These are phyloP conservation scores for Laspeyria flexula DNA, from an alignment of 2,888 invertebrate species.

Conservation along the genomic window DNA sequence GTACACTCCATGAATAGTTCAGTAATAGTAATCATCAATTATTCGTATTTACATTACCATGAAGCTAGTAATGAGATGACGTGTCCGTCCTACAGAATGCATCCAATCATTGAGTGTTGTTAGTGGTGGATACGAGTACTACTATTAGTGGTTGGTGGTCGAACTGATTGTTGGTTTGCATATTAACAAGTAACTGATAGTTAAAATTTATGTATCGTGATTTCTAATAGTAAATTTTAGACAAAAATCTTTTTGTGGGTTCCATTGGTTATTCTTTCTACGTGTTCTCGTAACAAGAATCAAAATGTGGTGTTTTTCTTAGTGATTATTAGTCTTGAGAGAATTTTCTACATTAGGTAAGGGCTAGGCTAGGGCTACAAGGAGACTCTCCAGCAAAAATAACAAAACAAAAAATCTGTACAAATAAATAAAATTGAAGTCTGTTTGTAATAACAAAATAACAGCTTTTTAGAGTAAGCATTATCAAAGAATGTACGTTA, in stretches of 20 bases:
- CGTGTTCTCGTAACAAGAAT: no score
- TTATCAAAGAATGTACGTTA: no score
- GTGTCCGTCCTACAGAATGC: slow-evolving; percentile 25
- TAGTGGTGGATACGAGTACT: slow-evolving; percentile 34
- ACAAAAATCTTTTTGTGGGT: background rate
- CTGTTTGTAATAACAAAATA: no score
- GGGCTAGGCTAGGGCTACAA: no score
- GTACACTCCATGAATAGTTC: slow-evolving; percentile 36
- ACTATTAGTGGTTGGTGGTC: slow-evolving; percentile 30
- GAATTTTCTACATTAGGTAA: no score
- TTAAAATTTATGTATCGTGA: background rate
- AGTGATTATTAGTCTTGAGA: no score
- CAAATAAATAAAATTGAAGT: no score
- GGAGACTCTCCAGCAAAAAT: no score
- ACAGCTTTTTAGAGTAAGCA: no score
- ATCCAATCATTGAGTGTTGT: slow-evolving; percentile 32
- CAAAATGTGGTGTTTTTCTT: no score
- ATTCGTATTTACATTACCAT: slow-evolving; percentile 57
- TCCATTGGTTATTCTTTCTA: no score
- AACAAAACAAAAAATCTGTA: no score
- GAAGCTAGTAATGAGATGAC: slow-evolving; percentile 48
- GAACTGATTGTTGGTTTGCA: slow-evolving; percentile 11
- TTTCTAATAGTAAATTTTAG: background rate
- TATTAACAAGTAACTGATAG: slow-evolving; percentile 8
- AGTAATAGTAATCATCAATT: slow-evolving; percentile 48